Evolutionary conservation across 2,797 vertebrate species (phyloP), one percentile per base, ranked within the genome.

Genomic region (Ctenopoma multispine): DNA sequence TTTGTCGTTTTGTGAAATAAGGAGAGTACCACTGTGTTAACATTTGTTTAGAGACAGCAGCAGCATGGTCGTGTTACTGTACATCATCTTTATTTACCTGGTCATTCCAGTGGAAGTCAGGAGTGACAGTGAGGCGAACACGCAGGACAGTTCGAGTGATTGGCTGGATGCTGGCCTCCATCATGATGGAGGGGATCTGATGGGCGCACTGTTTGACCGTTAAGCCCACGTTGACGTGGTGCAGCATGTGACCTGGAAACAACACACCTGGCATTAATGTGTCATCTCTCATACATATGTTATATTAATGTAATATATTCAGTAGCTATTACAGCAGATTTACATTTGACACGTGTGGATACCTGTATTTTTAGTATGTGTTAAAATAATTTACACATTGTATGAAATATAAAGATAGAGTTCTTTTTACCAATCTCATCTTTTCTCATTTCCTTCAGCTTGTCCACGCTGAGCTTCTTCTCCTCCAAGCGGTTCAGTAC

Each of bases 381-480:
- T 34, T 44, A 38, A 5, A 48, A 20, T 48, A 0, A 20, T 43
- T 20, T 11, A 15, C 4, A 29, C 20, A 50, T 10, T 38, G 7
- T 29, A 46, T n/a, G 12, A 49, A 4, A 51, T 34, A n/a, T n/a
- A 31, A 15, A 40, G 0, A 7, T 18, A n/a, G n/a, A n/a, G n/a
- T n/a, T n/a, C 13, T 53, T 58, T 93, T 95, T 94, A 99, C 98
- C 98, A 61, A 99, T 99, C 92, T 99, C 98, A 79, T 99, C 97
- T 90, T 98, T 99, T 77, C 92, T 95, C 98, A 99, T 99, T 79
- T 99, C 98, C 90, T 96, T 98, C 53, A 99, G 95, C 72, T 96
- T 97, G 94, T 99, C 98, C 79, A 99, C 74, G 10, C 94, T 96
- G 43, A 99, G 96, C 23, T 96, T 98, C 92, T 94, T 97, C 83